Conservation (phyloP, 2,797 vertebrate species). For the Tinamus major region DNA sequence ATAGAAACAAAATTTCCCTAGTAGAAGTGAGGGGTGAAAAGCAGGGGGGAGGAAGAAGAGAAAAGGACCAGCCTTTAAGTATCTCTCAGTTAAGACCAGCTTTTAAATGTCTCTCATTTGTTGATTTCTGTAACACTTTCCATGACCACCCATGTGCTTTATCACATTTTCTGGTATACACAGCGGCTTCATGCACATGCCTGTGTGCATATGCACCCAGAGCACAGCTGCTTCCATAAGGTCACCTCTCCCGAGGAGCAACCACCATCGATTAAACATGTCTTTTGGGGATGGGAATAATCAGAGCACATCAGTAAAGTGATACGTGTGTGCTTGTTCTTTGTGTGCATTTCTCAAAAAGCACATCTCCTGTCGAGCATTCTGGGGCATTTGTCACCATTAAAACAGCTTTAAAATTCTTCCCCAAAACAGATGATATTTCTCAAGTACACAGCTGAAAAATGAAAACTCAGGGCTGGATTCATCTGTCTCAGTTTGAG, state of each 20-base stretch:
- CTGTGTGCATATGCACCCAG: not conserved
- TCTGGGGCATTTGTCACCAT: not conserved
- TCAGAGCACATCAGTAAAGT: not conserved
- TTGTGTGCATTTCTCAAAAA: not conserved
- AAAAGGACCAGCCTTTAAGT: too few relatives aligned
- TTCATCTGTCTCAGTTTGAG: not conserved
- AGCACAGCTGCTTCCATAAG: not conserved
- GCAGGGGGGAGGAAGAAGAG: too few relatives aligned
- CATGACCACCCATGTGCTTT: not conserved
- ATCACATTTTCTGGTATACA: rapidly evolving
- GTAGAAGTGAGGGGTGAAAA: not conserved
- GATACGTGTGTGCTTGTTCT: not conserved
- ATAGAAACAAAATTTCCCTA: not conserved
- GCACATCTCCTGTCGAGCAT: not conserved
- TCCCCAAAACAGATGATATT: not conserved
- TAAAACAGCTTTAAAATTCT: not conserved
- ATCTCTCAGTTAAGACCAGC: not conserved
- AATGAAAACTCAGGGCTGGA: not conserved
- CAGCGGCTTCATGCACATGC: not conserved
- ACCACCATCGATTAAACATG: not conserved
- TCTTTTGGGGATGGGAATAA: not conserved
- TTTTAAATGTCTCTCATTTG: not conserved
- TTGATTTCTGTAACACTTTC: not conserved
- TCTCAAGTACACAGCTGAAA: not conserved
- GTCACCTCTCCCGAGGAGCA: not conserved